Evolutionary conservation across 37 sponge, comb jelly and placozoan species (phyloP).

Genomic region (Ianthella basta): DNA sequence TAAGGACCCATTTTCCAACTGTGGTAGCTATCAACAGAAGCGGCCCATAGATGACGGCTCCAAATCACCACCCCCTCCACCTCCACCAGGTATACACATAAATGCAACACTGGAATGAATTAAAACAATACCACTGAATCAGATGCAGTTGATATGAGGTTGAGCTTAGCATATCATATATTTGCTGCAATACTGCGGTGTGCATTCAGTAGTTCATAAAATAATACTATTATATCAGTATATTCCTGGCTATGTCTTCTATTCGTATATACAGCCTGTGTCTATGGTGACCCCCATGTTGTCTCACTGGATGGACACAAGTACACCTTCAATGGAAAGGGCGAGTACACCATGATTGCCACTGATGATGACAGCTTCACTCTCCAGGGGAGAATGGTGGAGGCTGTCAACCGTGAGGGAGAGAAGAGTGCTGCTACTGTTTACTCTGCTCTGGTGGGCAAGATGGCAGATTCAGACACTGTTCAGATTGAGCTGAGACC

Average conservation of each 20-base stretch:
- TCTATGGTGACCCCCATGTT: conserved; percentile 64
- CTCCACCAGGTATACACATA: background rate
- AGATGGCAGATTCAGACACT: conserved; percentile 44
- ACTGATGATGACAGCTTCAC: conserved; percentile 32
- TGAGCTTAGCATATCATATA: no score
- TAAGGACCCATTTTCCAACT: conserved; percentile 35
- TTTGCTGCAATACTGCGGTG: no score
- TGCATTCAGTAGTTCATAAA: no score
- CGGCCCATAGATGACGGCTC: conserved; percentile 56
- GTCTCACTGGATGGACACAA: conserved; percentile 61
- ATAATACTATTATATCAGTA: no score
- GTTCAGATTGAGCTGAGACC: conserved; percentile 47
- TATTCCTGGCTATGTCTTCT: no score
- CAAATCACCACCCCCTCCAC: conserved; percentile 29
- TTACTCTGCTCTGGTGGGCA: conserved; percentile 55
- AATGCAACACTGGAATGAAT: no score
- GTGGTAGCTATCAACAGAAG: conserved; percentile 47
- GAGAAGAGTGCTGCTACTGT: conserved; percentile 40
- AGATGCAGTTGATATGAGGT: no score
- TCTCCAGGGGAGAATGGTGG: conserved; percentile 57
- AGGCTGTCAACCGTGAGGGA: background rate
- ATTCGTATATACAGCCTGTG: background rate
- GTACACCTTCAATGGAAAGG: conserved; percentile 75
- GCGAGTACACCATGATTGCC: conserved; percentile 54
- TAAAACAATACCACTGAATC: no score